Base-by-base conservation (phyloP, 2,797 vertebrate genomes). In the Macropodus opercularis region DNA sequence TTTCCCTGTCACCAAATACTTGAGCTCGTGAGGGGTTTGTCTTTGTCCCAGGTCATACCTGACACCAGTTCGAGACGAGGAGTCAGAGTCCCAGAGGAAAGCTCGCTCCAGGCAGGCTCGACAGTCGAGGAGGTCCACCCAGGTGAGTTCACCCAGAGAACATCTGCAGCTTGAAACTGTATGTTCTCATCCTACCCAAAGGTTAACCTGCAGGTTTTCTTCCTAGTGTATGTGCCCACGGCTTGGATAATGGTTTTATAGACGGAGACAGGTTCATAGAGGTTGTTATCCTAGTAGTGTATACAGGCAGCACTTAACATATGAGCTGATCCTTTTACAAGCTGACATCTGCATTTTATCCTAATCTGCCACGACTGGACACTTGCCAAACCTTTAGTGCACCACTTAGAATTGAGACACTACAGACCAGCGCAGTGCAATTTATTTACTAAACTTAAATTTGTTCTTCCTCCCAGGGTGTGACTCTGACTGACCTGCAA, bases 21-120 rank as follows among this genome's bases (percentile, higher is more conserved):
- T 27, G 22, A 53, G 0, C n/a, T n/a, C n/a, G 6, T 4, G 31
- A 1, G 46, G 18, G 52, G 50, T 75, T n/a, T 38, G 2, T 66
- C 38, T 26, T 44, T 76, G 1, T 56, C 2, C 23, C 72, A 98
- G 96, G 91, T 99, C 97, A 75, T 99, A 99, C 90, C 95, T 99
- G 91, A 98, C 97, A 79, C 97, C 97, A 77, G 96, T 98, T 84
- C 92, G 97, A 70, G 96, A 99, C 80, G 97, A 99, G 92, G 97
- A 99, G 76, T 98, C 97, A 0, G 97, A 99, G 87, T 98, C 97
- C 79, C 96, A 99, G 91, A 96, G 97, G 91, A 98, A 96, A 94
- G 97, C 97, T 84, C 94, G 96, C 82, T 99, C 97, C 79, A 94
- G 97, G 83, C 97, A 99, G 93, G 97, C 96, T 63, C 94, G 97